Base-by-base conservation (phyloP, 2,113 vertebrate genomes). In the Numida meleagris region DNA sequence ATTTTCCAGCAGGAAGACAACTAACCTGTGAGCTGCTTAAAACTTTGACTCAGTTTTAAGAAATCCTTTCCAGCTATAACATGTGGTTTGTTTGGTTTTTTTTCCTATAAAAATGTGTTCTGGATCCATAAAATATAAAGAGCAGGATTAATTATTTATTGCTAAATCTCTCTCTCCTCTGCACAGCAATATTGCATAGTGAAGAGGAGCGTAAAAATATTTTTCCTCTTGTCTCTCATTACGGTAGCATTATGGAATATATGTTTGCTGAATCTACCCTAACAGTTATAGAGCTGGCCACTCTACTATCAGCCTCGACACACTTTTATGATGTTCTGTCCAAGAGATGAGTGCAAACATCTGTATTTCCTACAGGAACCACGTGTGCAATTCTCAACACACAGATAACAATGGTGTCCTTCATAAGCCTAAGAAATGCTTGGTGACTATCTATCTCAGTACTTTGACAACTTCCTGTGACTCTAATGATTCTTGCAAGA, bases 71-170 rank as follows among this genome's bases (percentile, higher is more conserved):
- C 42, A 91, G 57, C 76, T 59, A 68, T 36, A 43, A 18, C 13
- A 24, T 33, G 31, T 58, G 17, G 31, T 18, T 34, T 46, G 40
- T n/a, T n/a, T n/a, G 36, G 5, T 2, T 2, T 42, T 70, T 82
- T 63, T 42, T 10, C 68, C 59, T 66, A 57, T 27, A 88, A 94
- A 95, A 78, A 86, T 48, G 46, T 48, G 12, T 78, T 90, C 50
- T 75, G 68, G 38, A 75, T 87, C 61, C 82, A 94, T 95, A 74
- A 94, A 93, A 95, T 63, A 86, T 42, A 82, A 77, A 95, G 46
- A 85, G 34, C 31, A 34, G 16, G 43, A 95, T 94, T 89, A 85
- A 95, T 92, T 93, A 94, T 95, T 95, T 74, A 95, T 57, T 65
- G 59, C 57, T 63, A 72, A 74, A 72, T 65, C 68, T 65, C 81